Conservation (phyloP, 2,888 invertebrate genomes). For the Clusia tigrina region DNA sequence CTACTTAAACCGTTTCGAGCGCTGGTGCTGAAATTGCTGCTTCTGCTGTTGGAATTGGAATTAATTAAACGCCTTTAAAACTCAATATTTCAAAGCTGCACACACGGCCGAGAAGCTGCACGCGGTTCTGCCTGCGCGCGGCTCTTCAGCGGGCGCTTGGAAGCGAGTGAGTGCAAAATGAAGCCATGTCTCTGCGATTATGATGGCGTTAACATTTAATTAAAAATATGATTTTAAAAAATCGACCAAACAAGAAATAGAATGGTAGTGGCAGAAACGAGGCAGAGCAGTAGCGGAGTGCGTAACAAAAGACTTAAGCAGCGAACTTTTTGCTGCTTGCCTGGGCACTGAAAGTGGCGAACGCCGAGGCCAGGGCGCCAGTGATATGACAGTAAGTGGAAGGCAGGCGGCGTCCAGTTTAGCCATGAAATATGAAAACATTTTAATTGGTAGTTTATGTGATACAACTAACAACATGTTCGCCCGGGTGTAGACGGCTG, state of each 20-base stretch:
- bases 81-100: constrained; percentile 34
- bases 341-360: background rate
- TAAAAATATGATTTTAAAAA: constrained; percentile 28
- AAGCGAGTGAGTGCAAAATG: constrained; percentile 14
- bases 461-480: too few species aligned
- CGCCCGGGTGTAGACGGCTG: too few species aligned
- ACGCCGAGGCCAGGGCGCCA: constrained; percentile 16
- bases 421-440: constrained; percentile 14
- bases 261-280: background rate
- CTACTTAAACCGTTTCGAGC: constrained; percentile 27
- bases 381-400: constrained; percentile 28
- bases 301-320: constrained; percentile 52
- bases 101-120: background rate
- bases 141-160: constrained; percentile 11
- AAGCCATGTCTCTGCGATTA: constrained; percentile 26
- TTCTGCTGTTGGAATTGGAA: constrained; percentile 34
- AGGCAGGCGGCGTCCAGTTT: constrained; percentile 27
- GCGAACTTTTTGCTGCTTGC: constrained; percentile 38
- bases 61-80: constrained; percentile 44
- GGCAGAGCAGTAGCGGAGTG: background rate
- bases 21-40: constrained; percentile 13
- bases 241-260: background rate
- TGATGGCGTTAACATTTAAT: constrained; percentile 39
- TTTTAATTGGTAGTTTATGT: constrained; percentile 11
- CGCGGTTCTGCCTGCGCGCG: background rate